Conservation (phyloP, 2,113 vertebrate genomes). For the Alosa alosa region DNA sequence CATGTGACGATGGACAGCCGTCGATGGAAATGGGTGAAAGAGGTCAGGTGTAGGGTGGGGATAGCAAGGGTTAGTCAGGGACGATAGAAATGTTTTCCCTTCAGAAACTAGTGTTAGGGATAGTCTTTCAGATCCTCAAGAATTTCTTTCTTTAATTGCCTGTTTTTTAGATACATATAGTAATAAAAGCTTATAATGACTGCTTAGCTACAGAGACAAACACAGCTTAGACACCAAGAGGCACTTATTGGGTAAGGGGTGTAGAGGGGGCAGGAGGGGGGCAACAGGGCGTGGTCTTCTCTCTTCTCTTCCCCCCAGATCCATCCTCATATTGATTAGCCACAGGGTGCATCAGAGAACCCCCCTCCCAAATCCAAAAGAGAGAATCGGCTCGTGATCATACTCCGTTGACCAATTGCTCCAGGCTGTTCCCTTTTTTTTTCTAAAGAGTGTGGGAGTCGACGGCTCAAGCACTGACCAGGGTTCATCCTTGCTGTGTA, state of each 20-base stretch:
- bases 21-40: conserved; percentile 26
- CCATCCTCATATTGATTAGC: conserved; percentile 62
- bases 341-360: conserved; percentile 38
- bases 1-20: conserved; percentile 18
- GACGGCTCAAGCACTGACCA: conserved; percentile 74
- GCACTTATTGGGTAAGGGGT: conserved; percentile 33
- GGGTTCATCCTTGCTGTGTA: conserved; percentile 52
- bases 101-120: background rate
- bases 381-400: conserved; percentile 51
- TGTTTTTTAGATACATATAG: conserved; percentile 4
- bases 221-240: conserved; percentile 39
- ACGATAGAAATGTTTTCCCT: conserved; percentile 25
- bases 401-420: conserved; percentile 64
- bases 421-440: conserved; percentile 76
- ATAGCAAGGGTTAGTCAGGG: background rate
- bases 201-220: conserved; percentile 42
- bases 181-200: conserved; percentile 40
- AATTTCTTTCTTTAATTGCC: conserved; percentile 5
- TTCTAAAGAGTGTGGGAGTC: conserved; percentile 77
- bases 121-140: background rate
- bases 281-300: conserved; percentile 26
- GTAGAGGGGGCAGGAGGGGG: conserved; percentile 13
- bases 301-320: conserved; percentile 53
- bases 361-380: conserved; percentile 37
- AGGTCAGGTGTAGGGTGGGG: conserved; percentile 7